Conservation (phyloP, 2,113 vertebrate genomes). For the Numenius arquata region DNA sequence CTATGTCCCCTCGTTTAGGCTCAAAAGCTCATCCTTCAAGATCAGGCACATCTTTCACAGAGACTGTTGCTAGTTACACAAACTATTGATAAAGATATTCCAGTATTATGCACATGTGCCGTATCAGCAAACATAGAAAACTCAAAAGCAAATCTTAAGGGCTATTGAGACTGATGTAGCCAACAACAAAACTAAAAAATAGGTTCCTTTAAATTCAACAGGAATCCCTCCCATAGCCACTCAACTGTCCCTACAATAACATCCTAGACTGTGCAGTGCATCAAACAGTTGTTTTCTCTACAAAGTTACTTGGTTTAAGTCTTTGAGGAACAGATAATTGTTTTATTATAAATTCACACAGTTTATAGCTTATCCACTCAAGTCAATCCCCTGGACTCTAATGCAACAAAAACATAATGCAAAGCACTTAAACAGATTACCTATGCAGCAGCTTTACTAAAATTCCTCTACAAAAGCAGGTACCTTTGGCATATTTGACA, state of each 20-base stretch:
- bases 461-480: neutral
- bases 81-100: neutral
- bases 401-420: neutral
- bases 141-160: neutral
- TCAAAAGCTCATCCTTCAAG: neutral
- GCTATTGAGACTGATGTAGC: neutral
- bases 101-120: neutral
- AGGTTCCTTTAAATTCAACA: neutral
- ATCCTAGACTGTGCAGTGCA: neutral
- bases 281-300: neutral
- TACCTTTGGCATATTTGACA: conserved; percentile 98
- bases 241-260: neutral
- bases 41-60: neutral
- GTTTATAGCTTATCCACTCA: neutral
- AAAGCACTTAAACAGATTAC: neutral
- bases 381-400: neutral
- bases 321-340: neutral
- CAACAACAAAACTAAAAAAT: neutral
- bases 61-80: neutral
- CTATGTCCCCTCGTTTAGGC: neutral
- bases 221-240: neutral
- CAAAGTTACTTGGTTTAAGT: neutral
- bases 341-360: neutral
- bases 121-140: neutral
- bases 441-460: neutral